phyloP scores from a whole-genome alignment of 2,888 invertebrate species.

The Drosophila subquinaria region DNA sequence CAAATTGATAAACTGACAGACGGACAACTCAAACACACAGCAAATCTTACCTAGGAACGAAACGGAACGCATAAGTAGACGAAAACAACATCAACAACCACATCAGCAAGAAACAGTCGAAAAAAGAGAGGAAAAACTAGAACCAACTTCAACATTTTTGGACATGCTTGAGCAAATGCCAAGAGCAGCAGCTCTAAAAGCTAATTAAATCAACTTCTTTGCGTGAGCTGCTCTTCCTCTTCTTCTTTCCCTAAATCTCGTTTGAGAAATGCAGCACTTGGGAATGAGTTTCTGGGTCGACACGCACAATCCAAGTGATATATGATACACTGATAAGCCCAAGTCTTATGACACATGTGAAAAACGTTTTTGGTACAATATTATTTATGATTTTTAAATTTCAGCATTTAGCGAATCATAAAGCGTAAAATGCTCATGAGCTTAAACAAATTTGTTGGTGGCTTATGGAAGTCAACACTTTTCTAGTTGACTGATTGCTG shows the following conservation, averaged over 20 bases:
- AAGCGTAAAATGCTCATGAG: constrained; percentile 71
- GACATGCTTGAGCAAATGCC: constrained; percentile 67
- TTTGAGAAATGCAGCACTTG: too few relatives aligned
- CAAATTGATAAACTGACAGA: constrained; percentile 69
- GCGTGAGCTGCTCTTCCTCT: constrained; percentile 32
- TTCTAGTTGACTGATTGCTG: constrained; percentile 68
- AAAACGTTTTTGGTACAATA: constrained; percentile 12
- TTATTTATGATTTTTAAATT: constrained; percentile 70
- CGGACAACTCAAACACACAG: constrained; percentile 46
- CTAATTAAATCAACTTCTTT: constrained; percentile 69
- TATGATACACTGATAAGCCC: constrained; percentile 54
- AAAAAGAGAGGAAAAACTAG: constrained; percentile 1
- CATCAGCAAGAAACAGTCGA: background rate
- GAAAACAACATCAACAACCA: constrained; percentile 13
- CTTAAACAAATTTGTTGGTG: constrained; percentile 58
- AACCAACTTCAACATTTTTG: constrained; percentile 49
- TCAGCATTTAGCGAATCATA: constrained; percentile 63
- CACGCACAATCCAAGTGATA: constrained; percentile 66
- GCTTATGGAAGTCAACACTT: constrained; percentile 72
- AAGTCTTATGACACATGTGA: constrained; percentile 40
- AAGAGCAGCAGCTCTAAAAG: constrained; percentile 46
- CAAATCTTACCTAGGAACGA: constrained; percentile 45
- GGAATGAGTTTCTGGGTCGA: constrained; percentile 72
- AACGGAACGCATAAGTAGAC: constrained; percentile 41
- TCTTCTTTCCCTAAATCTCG: constrained; percentile 36